Conservation (phyloP, 2,113 vertebrate species). For the Pterocles burchelli region DNA sequence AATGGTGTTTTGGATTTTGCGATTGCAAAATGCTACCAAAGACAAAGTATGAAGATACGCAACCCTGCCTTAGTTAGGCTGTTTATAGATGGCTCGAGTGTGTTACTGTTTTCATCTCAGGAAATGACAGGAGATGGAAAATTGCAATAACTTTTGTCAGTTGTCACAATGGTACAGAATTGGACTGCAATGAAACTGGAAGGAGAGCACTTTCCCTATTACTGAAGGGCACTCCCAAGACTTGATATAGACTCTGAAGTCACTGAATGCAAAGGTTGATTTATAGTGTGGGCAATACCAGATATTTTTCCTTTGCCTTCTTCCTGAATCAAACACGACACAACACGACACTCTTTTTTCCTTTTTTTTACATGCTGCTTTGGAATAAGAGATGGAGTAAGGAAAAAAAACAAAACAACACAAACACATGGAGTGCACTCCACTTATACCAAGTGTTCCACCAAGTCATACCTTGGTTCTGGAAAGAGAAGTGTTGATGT, state of each 20-base stretch:
- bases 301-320: background rate
- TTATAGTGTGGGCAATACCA: background rate
- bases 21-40: background rate
- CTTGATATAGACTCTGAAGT: background rate
- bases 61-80: background rate
- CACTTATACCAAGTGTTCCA: too few relatives aligned
- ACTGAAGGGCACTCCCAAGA: background rate
- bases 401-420: background rate
- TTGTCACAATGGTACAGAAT: background rate
- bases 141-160: background rate
- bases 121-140: background rate
- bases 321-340: background rate
- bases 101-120: background rate
- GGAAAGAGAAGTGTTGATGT: background rate
- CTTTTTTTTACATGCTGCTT: background rate
- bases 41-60: background rate
- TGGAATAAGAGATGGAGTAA: background rate
- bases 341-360: background rate
- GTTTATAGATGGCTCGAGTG: background rate
- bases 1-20: background rate
- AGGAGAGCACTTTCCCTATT: background rate
- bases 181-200: background rate
- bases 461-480: background rate
- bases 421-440: background rate
- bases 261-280: background rate